Percentiles rank a stretch among this genome's conserved stretches.
Evolutionary conservation across 92 coral and sea anemone genomes (phyloP).

Genomic region (Siderastrea siderea): DNA sequence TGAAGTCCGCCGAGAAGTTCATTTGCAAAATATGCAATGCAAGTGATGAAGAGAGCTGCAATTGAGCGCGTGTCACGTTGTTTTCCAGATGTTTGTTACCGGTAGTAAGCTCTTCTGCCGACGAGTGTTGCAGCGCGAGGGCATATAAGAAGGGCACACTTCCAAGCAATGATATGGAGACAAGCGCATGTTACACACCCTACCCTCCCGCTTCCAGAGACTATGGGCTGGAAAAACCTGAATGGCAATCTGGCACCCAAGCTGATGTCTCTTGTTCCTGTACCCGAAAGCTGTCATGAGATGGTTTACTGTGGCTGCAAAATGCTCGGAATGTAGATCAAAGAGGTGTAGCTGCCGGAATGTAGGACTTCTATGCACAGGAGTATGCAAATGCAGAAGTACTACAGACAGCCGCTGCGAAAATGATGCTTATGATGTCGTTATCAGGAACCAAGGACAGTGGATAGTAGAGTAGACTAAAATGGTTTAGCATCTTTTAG

Average conservation of each 20-base stretch:
- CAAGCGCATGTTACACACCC: constrained; percentile 58
- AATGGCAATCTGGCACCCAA: constrained; percentile 35
- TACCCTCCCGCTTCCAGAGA: constrained; percentile 43
- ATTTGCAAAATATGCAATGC: constrained; percentile 42
- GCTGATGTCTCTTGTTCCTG: constrained; percentile 8
- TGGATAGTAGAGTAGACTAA: neutral
- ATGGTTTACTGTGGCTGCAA: constrained; percentile 17
- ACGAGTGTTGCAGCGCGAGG: constrained; percentile 63
- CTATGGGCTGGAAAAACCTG: constrained; percentile 48
- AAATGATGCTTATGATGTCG: neutral
- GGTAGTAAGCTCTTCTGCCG: constrained; percentile 53
- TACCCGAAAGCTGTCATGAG: neutral
- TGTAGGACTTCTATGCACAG: neutral
- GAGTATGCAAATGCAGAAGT: constrained; percentile 23
- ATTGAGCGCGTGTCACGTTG: constrained; percentile 44
- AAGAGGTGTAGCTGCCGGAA: neutral
- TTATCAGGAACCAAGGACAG: constrained; percentile 1
- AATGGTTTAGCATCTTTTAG: neutral
- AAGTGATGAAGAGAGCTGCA: constrained; percentile 22
- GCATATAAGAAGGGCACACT: constrained; percentile 58
- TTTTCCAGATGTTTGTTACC: constrained; percentile 44
- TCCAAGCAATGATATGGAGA: constrained; percentile 64
- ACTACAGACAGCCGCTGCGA: neutral
- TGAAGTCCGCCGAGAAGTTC: constrained; percentile 48
- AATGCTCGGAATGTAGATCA: constrained; percentile 6